Percentiles rank a stretch among this genome's conserved stretches.
These are phyloP conservation scores for Cheilosia vulpina DNA, from an alignment of 2,888 invertebrate species.

Conservation along the genomic window DNA sequence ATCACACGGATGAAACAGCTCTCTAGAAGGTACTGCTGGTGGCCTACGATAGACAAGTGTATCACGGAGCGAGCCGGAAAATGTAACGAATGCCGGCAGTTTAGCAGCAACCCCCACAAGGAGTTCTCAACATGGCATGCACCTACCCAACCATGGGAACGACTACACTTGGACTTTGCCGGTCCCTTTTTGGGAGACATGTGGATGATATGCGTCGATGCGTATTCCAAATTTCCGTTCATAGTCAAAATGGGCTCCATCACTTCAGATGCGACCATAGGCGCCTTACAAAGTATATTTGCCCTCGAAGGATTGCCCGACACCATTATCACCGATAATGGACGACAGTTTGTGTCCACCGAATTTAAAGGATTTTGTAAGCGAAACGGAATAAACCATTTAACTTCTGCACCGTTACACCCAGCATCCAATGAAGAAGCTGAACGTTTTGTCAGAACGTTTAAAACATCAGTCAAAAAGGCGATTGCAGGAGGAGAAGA, in stretches of 20 bases:
- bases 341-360: no score
- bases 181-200: slow-evolving; percentile 79
- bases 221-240: slow-evolving; percentile 11
- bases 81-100: no score
- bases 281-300: neutral
- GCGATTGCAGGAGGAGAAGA: neutral
- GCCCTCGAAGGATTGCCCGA: neutral
- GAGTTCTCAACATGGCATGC: slow-evolving; percentile 68
- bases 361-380: no score
- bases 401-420: neutral
- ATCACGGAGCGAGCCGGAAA: slow-evolving; percentile 1
- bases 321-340: neutral
- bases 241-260: neutral
- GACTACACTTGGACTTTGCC: slow-evolving; percentile 83
- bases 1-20: slow-evolving; percentile 17
- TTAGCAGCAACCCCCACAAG: slow-evolving; percentile 1
- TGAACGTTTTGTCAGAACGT: neutral
- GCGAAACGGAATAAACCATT: neutral
- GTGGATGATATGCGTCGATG: slow-evolving; percentile 75
- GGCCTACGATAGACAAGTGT: slow-evolving; percentile 19
- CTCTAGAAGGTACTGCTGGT: slow-evolving; percentile 29
- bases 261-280: no score
- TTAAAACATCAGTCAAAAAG: neutral
- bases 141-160: slow-evolving; percentile 78
- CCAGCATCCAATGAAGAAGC: neutral